These are phyloP conservation scores for Gymnocephalus cernua DNA, from an alignment of 2,113 vertebrate species.

Conservation along the genomic window DNA sequence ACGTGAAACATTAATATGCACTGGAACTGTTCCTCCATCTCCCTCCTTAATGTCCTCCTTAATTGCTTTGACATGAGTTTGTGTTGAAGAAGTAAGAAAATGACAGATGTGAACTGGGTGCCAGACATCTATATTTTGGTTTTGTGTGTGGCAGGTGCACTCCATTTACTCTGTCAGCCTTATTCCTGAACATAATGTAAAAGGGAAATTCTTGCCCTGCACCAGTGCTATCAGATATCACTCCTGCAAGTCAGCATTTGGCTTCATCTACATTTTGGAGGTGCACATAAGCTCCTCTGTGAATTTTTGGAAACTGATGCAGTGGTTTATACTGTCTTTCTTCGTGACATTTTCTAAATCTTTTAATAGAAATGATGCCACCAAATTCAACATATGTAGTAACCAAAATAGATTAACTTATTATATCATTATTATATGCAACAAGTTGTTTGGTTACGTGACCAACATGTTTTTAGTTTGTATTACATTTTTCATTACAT, in stretches of 20 bases:
- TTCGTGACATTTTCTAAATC: not conserved
- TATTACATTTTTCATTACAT: not conserved
- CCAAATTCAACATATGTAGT: no score
- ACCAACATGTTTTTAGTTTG: not conserved
- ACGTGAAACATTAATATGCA: conserved; percentile 3
- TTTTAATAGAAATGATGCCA: no score
- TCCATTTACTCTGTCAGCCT: no score
- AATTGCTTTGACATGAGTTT: not conserved
- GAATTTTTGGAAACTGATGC: not conserved
- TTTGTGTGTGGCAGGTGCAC: not conserved
- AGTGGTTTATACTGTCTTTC: not conserved
- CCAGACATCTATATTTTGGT: not conserved
- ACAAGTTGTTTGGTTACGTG: not conserved
- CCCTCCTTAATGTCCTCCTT: not conserved
- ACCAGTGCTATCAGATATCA: not conserved
- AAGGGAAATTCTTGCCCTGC: not conserved
- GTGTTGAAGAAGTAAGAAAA: not conserved
- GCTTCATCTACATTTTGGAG: not conserved
- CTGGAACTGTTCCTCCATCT: not conserved
- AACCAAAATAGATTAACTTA: not conserved
- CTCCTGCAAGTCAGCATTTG: not conserved
- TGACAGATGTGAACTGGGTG: not conserved
- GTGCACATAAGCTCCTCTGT: not conserved
- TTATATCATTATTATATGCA: not conserved
- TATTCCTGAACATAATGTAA: not conserved